Conservation (phyloP, 2,797 vertebrate genomes). For the Adrianichthys oophorus region DNA sequence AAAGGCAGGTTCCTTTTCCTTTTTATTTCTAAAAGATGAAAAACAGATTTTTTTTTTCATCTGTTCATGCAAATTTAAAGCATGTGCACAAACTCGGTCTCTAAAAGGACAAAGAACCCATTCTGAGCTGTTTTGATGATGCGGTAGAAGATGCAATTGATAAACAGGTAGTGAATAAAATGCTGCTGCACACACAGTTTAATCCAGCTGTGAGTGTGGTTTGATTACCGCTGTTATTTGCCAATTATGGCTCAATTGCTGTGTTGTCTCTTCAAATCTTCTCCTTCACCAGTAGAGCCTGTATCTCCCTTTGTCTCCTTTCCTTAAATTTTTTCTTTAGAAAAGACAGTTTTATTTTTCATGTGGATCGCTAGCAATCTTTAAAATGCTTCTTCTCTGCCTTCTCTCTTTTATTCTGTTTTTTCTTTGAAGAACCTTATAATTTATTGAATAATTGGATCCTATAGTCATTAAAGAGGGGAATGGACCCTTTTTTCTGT, state of each 20-base stretch:
- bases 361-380: conserved; percentile 45
- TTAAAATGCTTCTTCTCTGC: conserved; percentile 28
- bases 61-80: not conserved
- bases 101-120: conserved; percentile 49
- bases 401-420: conserved; percentile 18
- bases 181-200: conserved; percentile 2
- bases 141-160: conserved; percentile 55
- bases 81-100: conserved; percentile 4
- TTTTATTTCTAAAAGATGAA: not conserved
- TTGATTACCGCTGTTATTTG: conserved; percentile 52
- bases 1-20: too few relatives aligned
- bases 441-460: conserved; percentile 59
- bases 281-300: not conserved
- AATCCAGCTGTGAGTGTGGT: conserved; percentile 22
- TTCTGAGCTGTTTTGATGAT: conserved; percentile 54
- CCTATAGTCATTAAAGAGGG: conserved; percentile 48
- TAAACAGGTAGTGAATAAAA: conserved; percentile 38
- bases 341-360: conserved; percentile 34
- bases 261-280: conserved; percentile 18
- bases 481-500: conserved; percentile 57
- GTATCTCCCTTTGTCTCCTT: not conserved
- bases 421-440: conserved; percentile 20
- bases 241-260: conserved; percentile 48
- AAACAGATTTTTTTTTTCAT: too few relatives aligned
- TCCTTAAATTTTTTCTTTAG: not conserved